Percentiles rank a stretch among this genome's conserved stretches.
Evolutionary conservation across 2,797 vertebrate genomes (phyloP).

Genomic region (Artibeus jamaicensis): DNA sequence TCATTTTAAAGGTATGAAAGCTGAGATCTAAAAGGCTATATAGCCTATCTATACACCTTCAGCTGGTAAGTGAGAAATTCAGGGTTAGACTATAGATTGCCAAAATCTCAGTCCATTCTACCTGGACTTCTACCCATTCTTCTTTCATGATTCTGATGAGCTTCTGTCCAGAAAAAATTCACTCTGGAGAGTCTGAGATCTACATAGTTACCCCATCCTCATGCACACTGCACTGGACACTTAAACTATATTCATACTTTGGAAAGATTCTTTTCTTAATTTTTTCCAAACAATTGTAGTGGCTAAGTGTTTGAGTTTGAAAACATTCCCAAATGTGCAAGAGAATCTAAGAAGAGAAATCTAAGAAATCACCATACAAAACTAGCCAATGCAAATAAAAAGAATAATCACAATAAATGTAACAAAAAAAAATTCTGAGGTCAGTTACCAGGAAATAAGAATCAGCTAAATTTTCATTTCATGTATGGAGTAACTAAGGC

Average conservation of each 20-base stretch:
- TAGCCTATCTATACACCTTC: neutral
- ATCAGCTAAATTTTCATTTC: neutral
- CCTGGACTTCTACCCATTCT: neutral
- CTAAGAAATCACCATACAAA: neutral
- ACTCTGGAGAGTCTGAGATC: neutral
- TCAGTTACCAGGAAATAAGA: neutral
- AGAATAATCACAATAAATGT: neutral
- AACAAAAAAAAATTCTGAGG: neutral
- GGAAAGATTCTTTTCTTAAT: neutral
- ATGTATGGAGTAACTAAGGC: neutral
- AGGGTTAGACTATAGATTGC: neutral
- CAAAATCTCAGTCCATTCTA: neutral
- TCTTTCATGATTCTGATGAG: neutral
- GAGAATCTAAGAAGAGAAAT: neutral
- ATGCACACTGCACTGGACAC: neutral
- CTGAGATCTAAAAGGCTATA: neutral
- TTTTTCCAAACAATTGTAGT: neutral
- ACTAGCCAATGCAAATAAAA: neutral
- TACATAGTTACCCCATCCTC: neutral
- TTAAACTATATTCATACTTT: neutral
- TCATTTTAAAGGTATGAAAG: neutral
- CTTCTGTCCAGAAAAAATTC: neutral
- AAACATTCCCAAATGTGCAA: neutral
- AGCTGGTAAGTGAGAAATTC: neutral
- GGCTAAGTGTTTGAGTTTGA: neutral